Evolutionary conservation across 2,113 vertebrate genomes (phyloP), one percentile per base, ranked within the genome.

Genomic region (Labeo catla): DNA sequence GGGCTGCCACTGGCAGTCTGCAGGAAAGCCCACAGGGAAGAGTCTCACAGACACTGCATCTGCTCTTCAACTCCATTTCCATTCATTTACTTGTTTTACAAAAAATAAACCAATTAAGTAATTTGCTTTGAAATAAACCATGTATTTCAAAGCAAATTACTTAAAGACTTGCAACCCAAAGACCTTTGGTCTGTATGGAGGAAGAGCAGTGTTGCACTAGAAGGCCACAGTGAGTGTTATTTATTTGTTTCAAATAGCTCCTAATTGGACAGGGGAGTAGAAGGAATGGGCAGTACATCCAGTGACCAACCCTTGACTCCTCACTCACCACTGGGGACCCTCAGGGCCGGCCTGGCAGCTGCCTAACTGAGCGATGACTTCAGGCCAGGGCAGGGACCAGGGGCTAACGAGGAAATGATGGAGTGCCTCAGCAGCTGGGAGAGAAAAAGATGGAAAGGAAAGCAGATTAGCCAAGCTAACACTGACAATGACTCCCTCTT

Each of bases 301-400:
- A 87, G 89, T 92, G 94, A 93, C 92, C 93, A 93, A 91, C 91
- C 92, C 93, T 93, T 93, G 93, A 94, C 94, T 93, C 93, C 91
- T 91, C 92, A 92, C 91, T 93, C 92, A 92, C 91, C 93, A 94
- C 90, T 57, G 88, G 92, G 93, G 93, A 94, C 92, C 92, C 93
- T 92, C 90, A 92, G 91, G 91, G 92, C 92, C 91, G 91, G 86
- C 91, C 91, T 85, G 89, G 90, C 91, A 92, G 90, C 86, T 92
- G 91, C 91, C 89, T 88, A 90, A 93, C 90, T 90, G 90, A 91
- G 91, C 89, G 86, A 92, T 93, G 91, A 93, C 92, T 94, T 91
- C 88, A 73, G 89, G 91, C 92, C 90, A 87, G 81, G 83, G 89
- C 76, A 80, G 91, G 84, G 90, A 93, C 90, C 92, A 85, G 23